Base-by-base conservation (phyloP, 2,113 vertebrate genomes). In the Myrmophylax atrothorax region DNA sequence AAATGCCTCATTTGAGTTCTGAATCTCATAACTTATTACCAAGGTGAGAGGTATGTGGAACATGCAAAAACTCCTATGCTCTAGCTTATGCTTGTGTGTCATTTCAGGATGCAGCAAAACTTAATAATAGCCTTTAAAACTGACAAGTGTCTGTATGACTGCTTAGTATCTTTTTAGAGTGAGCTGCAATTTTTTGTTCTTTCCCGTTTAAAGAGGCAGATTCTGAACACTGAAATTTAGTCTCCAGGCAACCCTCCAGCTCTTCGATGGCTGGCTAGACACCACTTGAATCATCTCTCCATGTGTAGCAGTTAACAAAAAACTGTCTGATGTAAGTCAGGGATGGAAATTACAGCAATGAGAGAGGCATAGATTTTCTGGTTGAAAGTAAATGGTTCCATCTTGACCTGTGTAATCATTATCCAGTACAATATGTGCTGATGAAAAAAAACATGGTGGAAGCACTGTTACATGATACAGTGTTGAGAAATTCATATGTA, bases 211-310 rank as follows among this genome's bases (percentile, higher is more conserved):
- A 94, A 87, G n/a, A 89, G 37, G 9, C 33, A 82, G 63, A 90
- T 66, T 77, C 55, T 23, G 67, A 92, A 70, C 79, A 63, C 28
- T 91, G 87, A 70, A 95, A 96, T 60, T 85, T 92, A 20, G 73
- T 97, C 96, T 96, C 95, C 76, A 96, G 93, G 96, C 95, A 97
- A 97, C 91, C 56, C 66, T 89, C 64, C 93, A 96, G 22, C 49
- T 96, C 63, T 83, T 85, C 3, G 3, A 38, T 60, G 68, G 15
- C 40, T 91, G 86, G 59, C 92, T 91, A 85, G 92, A 95, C 74
- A 96, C n/a, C 49, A 88, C 90, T 93, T 90, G 78, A 94, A 89
- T 77, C 38, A 73, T 81, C 18, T 86, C 14, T 85, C 26, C 38
- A 3, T 73, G 46, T 44, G 10, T 15, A 78, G 29, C 70, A 64